Base-by-base conservation (phyloP, 2,888 invertebrate species). In the Microctonus aethiopoides region DNA sequence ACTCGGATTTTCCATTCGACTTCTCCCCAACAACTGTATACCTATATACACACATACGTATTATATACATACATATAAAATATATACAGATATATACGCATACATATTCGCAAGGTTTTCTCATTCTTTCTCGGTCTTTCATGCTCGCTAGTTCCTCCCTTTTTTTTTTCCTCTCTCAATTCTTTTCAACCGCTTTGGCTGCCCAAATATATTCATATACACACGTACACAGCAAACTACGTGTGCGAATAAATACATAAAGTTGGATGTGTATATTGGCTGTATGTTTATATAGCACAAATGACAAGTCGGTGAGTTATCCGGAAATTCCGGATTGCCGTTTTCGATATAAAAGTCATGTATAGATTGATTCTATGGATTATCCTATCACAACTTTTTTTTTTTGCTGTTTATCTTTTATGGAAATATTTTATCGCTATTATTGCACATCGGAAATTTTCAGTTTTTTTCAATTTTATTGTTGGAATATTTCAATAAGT, bases 1-100 rank as follows among this genome's bases (percentile, higher is more conserved):
- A 78, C 74, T 75, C 67, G 71, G 72, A 74, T 76, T 77, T 77
- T 75, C 73, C 70, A 72, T 74, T 70, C 67, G 60, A 65, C 71
- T 71, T 72, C 69, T 65, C 52, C 60, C 2, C 56, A 26, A 24
- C 57, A 57, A 7, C 57, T 52, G 62, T 60, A 61, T 60, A 66
- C 57, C 34, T 20, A 60, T 29, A 56, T 22, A 24, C 20, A 52
- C 22, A 16, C 36, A 46, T 41, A 29, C 46, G 61, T 70, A n/a
- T n/a, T n/a, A n/a, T n/a, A 62, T 56, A 52, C 36, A 32, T 67
- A 26, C 62, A 62, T 41, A 67, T 41, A 0, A 36, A 36, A 16
- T 52, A 54, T 26, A 9, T 54, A n/a, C 29, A n/a, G n/a, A n/a
- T n/a, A 1, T 41, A 16, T 24, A 32, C 16, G 51, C 46, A 32